Conservation (phyloP, 2,888 invertebrate species). For the Ectemnius lituratus region DNA sequence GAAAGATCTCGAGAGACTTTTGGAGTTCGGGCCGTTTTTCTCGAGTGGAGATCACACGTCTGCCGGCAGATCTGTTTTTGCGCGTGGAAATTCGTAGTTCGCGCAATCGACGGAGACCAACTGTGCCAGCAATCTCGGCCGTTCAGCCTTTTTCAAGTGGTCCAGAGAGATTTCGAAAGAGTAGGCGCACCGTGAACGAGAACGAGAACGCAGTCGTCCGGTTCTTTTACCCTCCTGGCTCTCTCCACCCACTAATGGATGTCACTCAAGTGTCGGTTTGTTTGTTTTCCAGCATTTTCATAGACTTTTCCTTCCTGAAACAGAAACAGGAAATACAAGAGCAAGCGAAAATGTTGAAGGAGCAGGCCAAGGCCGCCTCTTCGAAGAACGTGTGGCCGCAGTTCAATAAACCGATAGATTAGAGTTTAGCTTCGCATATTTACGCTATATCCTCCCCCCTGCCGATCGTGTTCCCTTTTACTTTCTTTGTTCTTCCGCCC, state of each 20-base stretch:
- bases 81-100: background rate
- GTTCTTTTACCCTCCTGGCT: conserved; percentile 12
- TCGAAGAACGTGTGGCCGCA: conserved; percentile 77
- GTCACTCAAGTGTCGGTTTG: conserved; percentile 60
- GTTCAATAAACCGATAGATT: conserved; percentile 74
- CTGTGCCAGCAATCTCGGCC: no score
- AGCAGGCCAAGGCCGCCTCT: conserved; percentile 73
- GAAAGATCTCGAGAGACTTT: background rate
- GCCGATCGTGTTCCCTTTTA: no score
- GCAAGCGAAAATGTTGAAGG: conserved; percentile 80
- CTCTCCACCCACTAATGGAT: conserved; percentile 27
- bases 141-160: no score
- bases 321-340: conserved; percentile 83
- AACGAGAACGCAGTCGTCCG: conserved; percentile 17
- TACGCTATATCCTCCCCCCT: background rate
- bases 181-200: conserved; percentile 14
- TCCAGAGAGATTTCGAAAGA: background rate
- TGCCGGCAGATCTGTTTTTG: background rate
- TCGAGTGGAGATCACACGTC: conserved; percentile 10
- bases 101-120: no score
- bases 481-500: no score
- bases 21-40: conserved; percentile 10
- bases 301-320: conserved; percentile 90
- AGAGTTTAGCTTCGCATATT: conserved; percentile 42
- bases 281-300: conserved; percentile 86